Percentiles rank a stretch among this genome's conserved stretches.
phyloP scores from a whole-genome alignment of 2,888 invertebrate genomes.

The Spicauda simplicius region DNA sequence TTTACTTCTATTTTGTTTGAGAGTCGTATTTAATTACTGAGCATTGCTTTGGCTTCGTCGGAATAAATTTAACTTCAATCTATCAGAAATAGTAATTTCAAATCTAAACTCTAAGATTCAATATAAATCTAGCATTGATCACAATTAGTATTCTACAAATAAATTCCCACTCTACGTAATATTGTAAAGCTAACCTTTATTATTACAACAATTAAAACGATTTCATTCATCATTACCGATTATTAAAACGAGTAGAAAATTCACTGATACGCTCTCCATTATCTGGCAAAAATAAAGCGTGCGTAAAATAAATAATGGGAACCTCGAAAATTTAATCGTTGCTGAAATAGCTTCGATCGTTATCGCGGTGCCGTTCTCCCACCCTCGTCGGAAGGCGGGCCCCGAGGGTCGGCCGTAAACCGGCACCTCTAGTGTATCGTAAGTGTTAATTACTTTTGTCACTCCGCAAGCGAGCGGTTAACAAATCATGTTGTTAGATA shows the following conservation, averaged over 20 bases:
- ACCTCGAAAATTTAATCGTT: constrained; percentile 55
- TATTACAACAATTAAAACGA: not conserved
- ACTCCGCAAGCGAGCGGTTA: constrained; percentile 72
- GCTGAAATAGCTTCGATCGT: constrained; percentile 60
- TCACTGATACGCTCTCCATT: constrained; percentile 44
- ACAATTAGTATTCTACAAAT: not conserved
- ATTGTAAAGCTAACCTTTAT: not conserved
- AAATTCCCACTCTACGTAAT: not conserved
- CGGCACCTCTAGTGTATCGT: constrained; percentile 74
- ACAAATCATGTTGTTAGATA: constrained; percentile 76
- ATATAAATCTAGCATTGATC: not conserved
- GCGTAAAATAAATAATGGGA: constrained; percentile 50
- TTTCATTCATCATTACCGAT: constrained; percentile 22
- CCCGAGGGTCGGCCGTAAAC: constrained; percentile 71
- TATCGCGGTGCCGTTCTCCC: constrained; percentile 63
- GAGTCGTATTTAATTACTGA: not conserved
- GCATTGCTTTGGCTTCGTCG: not conserved
- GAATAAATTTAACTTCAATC: not conserved
- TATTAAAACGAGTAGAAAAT: constrained; percentile 38
- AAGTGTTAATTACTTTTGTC: constrained; percentile 83
- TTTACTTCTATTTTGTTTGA: not conserved
- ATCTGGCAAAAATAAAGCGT: constrained; percentile 57
- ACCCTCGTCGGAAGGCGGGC: constrained; percentile 66
- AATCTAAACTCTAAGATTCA: not conserved
- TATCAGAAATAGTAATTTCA: not conserved